A percentile compares a stretch with the other conserved stretches of the same genome.
These are phyloP conservation scores for Syngnathus typhle DNA, from an alignment of 2,113 vertebrate genomes.

Conservation along the genomic window DNA sequence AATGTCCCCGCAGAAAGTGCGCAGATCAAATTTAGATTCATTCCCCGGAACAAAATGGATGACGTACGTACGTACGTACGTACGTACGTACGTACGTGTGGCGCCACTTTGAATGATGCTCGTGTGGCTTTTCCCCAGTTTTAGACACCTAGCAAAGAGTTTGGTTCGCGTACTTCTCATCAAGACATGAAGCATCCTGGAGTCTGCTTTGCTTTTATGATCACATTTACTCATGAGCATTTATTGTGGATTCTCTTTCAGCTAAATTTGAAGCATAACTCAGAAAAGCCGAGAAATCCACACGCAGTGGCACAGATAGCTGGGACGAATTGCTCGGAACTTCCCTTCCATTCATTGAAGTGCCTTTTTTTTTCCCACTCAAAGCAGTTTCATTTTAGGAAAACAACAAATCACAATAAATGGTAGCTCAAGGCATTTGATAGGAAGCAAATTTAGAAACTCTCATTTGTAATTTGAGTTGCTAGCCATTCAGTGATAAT, in stretches of 20 bases:
- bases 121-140: background rate
- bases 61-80: too few species aligned
- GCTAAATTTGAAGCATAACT: conserved; percentile 36
- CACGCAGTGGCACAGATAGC: background rate
- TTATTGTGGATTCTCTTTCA: conserved; percentile 28
- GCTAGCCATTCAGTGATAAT: background rate
- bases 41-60: background rate
- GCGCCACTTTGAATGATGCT: background rate
- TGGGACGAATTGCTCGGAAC: conserved; percentile 41
- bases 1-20: background rate
- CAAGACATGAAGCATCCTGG: conserved; percentile 7
- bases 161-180: conserved; percentile 1
- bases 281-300: conserved; percentile 11
- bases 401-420: background rate
- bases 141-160: background rate
- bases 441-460: background rate
- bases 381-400: background rate
- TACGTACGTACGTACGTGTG: too few species aligned
- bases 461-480: background rate
- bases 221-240: conserved; percentile 39
- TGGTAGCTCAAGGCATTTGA: background rate
- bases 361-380: background rate
- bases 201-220: conserved; percentile 40
- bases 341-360: conserved; percentile 41
- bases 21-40: conserved; percentile 1